A percentile compares a stretch with the other conserved stretches of the same genome.
Conservation (phyloP, 2,113 vertebrate species). For the Lophius piscatorius region DNA sequence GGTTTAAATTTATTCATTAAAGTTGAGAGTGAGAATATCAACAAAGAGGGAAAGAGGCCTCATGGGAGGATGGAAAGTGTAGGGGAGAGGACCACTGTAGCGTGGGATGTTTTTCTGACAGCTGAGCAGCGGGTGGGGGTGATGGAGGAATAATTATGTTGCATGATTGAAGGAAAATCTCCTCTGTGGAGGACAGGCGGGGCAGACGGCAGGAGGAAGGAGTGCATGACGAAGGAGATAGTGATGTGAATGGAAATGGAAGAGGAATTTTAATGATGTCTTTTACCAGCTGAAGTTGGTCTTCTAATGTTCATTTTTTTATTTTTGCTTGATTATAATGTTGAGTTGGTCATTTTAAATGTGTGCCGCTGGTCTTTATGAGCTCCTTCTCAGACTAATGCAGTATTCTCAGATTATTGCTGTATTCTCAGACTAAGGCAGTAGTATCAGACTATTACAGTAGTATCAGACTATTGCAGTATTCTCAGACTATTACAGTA, state of each 20-base stretch:
- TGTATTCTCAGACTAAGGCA: no score
- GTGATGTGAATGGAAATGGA: constrained; percentile 10
- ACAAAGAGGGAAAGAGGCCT: background rate
- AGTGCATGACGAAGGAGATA: constrained; percentile 18
- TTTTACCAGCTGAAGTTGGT: no score
- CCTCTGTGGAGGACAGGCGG: background rate
- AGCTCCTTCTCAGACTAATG: no score
- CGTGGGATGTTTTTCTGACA: constrained; percentile 21
- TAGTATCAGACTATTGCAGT: no score
- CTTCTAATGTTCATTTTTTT: no score
- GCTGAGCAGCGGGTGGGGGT: background rate
- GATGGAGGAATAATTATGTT: constrained; percentile 15
- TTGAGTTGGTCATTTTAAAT: no score
- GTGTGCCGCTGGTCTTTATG: no score
- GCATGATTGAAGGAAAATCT: constrained; percentile 26
- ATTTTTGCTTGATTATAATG: no score
- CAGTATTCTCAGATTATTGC: no score
- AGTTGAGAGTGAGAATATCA: constrained; percentile 1
- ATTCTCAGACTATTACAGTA: no score
- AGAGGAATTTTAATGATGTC: constrained; percentile 15
- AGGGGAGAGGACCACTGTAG: constrained; percentile 12
- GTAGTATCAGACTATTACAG: no score
- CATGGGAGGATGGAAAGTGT: background rate
- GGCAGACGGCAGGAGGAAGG: no score
- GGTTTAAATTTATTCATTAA: background rate